phyloP scores from a whole-genome alignment of 2,113 vertebrate genomes.

The Meleagris gallopavo region DNA sequence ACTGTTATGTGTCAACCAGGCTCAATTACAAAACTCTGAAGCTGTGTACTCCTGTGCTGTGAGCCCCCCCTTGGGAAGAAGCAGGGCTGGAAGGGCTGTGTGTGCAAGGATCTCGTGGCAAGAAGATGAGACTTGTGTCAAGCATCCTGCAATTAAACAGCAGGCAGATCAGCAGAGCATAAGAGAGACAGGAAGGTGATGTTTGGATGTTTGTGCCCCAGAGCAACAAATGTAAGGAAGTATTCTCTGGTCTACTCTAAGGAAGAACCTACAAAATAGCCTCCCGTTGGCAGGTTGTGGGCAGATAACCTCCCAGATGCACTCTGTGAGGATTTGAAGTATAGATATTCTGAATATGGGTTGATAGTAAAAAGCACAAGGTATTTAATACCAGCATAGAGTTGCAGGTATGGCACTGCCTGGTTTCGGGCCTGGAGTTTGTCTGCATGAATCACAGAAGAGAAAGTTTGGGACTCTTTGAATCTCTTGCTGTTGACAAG shows the following conservation, averaged over 20 bases:
- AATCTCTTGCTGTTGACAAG: neutral
- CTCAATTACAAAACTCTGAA: neutral
- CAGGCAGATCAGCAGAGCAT: neutral
- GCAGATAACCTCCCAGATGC: neutral
- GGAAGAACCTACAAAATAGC: neutral
- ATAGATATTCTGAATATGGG: neutral
- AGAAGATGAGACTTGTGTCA: conserved; percentile 29
- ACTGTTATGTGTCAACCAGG: neutral
- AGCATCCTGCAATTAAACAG: conserved; percentile 15
- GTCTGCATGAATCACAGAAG: rapidly evolving
- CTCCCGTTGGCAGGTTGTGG: neutral
- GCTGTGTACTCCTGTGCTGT: neutral
- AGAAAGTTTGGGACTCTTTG: neutral
- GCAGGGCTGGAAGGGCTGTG: neutral
- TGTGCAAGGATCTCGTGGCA: neutral
- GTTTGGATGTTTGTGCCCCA: neutral
- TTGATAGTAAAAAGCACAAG: neutral
- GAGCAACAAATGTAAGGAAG: neutral
- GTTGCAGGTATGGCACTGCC: neutral
- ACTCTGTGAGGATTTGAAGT: neutral
- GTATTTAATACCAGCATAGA: neutral
- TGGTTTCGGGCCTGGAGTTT: neutral
- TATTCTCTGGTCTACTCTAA: neutral
- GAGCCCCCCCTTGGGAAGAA: neutral
- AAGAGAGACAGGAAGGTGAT: neutral